Percentiles rank a stretch among this genome's conserved stretches.
Conservation (phyloP, 2,888 invertebrate genomes). For the Odontocerum albicorne region DNA sequence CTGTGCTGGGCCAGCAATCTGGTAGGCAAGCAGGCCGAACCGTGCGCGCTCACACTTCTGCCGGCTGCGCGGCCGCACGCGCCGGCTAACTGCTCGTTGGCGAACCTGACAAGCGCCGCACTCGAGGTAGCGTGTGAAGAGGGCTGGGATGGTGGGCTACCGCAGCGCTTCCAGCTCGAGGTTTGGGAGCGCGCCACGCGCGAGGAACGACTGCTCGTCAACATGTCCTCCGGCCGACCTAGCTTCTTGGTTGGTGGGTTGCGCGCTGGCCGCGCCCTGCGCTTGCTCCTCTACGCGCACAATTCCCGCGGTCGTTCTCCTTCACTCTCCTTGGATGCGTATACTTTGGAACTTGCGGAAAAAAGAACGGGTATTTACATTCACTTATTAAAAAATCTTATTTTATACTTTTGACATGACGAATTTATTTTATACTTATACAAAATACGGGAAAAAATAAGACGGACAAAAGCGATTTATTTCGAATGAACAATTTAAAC, state of each 20-base stretch:
- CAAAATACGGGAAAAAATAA: too few relatives aligned
- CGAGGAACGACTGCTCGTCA: slow-evolving; percentile 62
- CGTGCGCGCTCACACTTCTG: slow-evolving; percentile 74
- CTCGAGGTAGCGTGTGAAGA: slow-evolving; percentile 71
- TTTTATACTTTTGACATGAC: background rate
- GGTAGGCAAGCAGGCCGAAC: slow-evolving; percentile 71
- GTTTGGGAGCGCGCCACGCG: slow-evolving; percentile 67
- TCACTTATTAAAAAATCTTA: too few relatives aligned
- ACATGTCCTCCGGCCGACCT: slow-evolving; percentile 70
- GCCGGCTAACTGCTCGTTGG: slow-evolving; percentile 73
- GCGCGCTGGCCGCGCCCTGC: slow-evolving; percentile 76
- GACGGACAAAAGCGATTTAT: too few relatives aligned
- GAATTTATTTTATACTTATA: too few relatives aligned
- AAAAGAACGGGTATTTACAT: slow-evolving; percentile 67
- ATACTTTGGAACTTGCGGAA: slow-evolving; percentile 74
- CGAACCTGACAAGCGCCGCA: slow-evolving; percentile 78
- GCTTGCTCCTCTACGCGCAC: slow-evolving; percentile 77
- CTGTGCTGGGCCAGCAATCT: slow-evolving; percentile 74
- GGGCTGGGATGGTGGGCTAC: slow-evolving; percentile 78
- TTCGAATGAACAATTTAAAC: too few relatives aligned
- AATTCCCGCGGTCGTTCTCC: slow-evolving; percentile 85
- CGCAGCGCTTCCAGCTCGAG: slow-evolving; percentile 72
- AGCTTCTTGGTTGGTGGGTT: slow-evolving; percentile 76
- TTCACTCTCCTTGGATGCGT: slow-evolving; percentile 62
- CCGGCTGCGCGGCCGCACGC: slow-evolving; percentile 79